Evolutionary conservation across 2,797 vertebrate genomes (phyloP).

Genomic region (Oreochromis mossambicus): DNA sequence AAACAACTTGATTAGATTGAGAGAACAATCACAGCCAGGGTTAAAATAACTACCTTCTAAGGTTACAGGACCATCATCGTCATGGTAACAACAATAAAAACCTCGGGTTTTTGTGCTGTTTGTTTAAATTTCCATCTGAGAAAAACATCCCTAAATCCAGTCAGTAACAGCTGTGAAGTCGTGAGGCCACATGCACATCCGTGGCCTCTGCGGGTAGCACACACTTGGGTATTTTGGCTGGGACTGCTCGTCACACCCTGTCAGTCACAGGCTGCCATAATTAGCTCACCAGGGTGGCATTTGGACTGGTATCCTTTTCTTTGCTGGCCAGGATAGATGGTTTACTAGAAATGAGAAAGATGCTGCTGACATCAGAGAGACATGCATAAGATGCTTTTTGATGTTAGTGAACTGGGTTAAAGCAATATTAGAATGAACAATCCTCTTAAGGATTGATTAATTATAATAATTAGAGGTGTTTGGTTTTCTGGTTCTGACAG

Average conservation of each 20-base stretch:
- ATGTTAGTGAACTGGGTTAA: not conserved
- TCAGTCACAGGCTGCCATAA: not conserved
- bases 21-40: rapidly evolving
- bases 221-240: not conserved
- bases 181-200: not conserved
- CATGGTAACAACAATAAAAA: not conserved
- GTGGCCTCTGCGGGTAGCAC: rapidly evolving
- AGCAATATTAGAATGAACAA: rapidly evolving
- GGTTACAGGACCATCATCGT: not conserved
- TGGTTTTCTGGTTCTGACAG: not conserved
- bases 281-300: not conserved
- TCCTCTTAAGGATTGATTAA: not conserved
- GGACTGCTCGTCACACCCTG: not conserved
- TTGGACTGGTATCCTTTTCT: not conserved
- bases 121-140: not conserved
- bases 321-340: not conserved
- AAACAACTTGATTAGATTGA: not conserved
- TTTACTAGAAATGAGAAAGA: not conserved
- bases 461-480: rapidly evolving
- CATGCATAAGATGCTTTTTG: rapidly evolving
- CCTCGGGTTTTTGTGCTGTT: not conserved
- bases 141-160: not conserved
- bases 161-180: not conserved
- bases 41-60: not conserved
- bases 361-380: not conserved